phyloP scores from a whole-genome alignment of 2,113 vertebrate species.

The Podarcis raffonei region DNA sequence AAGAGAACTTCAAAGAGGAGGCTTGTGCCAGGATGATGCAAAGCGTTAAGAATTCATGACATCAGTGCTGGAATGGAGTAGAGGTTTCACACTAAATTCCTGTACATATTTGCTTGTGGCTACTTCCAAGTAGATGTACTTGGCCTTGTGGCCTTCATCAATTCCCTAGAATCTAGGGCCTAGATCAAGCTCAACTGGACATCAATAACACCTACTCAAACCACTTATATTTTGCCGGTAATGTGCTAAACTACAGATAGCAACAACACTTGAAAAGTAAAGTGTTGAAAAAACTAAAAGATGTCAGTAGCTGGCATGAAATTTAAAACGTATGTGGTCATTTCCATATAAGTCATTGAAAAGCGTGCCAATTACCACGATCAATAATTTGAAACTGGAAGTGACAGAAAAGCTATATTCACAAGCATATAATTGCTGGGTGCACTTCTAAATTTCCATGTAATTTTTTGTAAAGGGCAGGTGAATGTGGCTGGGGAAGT shows the following conservation, averaged over 20 bases:
- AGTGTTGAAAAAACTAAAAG: neutral
- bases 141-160: neutral
- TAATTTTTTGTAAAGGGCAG: no score
- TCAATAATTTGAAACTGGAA: neutral
- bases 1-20: neutral
- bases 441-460: no score
- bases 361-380: neutral
- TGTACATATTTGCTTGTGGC: neutral
- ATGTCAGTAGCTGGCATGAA: neutral
- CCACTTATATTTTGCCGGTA: neutral
- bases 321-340: neutral
- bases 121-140: neutral
- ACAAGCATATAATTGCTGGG: neutral
- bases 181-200: neutral
- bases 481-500: no score
- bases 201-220: neutral
- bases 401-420: neutral
- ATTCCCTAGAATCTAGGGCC: neutral
- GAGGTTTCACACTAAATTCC: neutral
- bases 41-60: neutral
- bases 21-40: neutral
- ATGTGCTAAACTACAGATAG: neutral
- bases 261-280: neutral
- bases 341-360: neutral
- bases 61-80: neutral